Evolutionary conservation across 1,140 invertebrate genomes (phyloP).

Genomic region (Metaphire vulgaris): DNA sequence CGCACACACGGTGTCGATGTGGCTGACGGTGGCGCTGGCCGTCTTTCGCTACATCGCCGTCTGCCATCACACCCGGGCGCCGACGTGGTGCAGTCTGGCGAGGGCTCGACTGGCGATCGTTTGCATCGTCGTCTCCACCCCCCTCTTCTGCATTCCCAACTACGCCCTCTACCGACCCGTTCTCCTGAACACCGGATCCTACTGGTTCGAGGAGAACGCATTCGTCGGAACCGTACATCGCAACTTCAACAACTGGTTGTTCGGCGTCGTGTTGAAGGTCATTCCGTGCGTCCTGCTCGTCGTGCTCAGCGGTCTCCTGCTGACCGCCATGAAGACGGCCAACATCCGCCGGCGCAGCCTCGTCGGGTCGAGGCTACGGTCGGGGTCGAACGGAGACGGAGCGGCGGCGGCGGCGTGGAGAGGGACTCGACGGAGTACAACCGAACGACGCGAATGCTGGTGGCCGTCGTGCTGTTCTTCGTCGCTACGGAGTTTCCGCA

Average conservation of each 20-base stretch:
- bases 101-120: slow-evolving; percentile 68
- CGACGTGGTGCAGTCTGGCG: slow-evolving; percentile 63
- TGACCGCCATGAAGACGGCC: slow-evolving; percentile 49
- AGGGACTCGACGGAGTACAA: slow-evolving; percentile 59
- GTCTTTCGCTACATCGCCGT: slow-evolving; percentile 86
- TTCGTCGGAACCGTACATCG: slow-evolving; percentile 57
- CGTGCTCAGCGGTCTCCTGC: slow-evolving; percentile 70
- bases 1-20: no score
- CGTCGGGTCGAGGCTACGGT: slow-evolving; percentile 15
- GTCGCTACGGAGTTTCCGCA: slow-evolving; percentile 77
- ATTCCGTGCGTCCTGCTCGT: slow-evolving; percentile 76
- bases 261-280: slow-evolving; percentile 77
- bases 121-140: slow-evolving; percentile 73
- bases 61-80: slow-evolving; percentile 66
- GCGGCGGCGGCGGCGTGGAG: no score
- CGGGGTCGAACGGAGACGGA: slow-evolving; percentile 41
- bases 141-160: slow-evolving; percentile 79
- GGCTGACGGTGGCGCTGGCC: no score
- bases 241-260: slow-evolving; percentile 77
- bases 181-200: slow-evolving; percentile 36
- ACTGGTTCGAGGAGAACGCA: slow-evolving; percentile 59
- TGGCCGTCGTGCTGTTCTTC: no score
- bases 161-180: slow-evolving; percentile 52
- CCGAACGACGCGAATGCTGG: slow-evolving; percentile 83
- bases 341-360: slow-evolving; percentile 1